Conservation (phyloP, 2,113 vertebrate species). For the Myxocyprinus asiaticus region DNA sequence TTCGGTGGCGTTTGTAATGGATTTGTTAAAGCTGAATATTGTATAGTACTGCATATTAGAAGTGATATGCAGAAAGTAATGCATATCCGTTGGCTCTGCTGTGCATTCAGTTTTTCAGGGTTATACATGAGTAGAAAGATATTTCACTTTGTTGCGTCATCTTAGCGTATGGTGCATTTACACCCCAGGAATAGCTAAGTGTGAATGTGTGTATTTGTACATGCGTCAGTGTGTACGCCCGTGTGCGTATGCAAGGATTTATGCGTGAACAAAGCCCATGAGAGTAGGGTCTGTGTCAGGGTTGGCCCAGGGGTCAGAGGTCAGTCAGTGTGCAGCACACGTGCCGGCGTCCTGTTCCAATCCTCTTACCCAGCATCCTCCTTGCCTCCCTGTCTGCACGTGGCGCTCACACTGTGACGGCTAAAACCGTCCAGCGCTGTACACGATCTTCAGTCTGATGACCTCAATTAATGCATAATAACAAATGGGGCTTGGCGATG, state of each 20-base stretch:
- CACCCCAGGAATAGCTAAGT: not conserved
- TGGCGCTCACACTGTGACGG: constrained; percentile 29
- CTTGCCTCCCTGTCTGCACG: constrained; percentile 48
- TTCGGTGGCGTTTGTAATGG: constrained; percentile 47
- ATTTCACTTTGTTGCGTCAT: constrained; percentile 33
- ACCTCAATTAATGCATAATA: not conserved
- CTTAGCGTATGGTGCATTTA: not conserved
- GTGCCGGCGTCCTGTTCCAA: constrained; percentile 41
- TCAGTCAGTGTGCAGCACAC: constrained; percentile 50
- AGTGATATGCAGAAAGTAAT: not conserved
- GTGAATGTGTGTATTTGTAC: not conserved
- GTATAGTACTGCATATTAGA: not conserved
- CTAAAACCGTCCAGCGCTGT: not conserved
- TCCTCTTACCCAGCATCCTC: constrained; percentile 62
- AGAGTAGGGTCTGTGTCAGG: constrained; percentile 35
- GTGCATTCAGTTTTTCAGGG: not conserved
- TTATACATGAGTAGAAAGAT: constrained; percentile 13
- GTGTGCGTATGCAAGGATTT: not conserved
- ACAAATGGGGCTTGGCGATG: no score
- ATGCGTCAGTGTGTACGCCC: constrained; percentile 4
- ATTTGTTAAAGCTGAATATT: not conserved
- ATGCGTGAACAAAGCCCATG: not conserved
- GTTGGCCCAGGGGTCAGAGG: constrained; percentile 41
- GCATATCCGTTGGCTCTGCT: not conserved
- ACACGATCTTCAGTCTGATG: not conserved